A percentile compares a stretch with the other conserved stretches of the same genome.
These are phyloP conservation scores for Aphaenogaster floridana DNA, from an alignment of 1,140 invertebrate species.

Conservation along the genomic window DNA sequence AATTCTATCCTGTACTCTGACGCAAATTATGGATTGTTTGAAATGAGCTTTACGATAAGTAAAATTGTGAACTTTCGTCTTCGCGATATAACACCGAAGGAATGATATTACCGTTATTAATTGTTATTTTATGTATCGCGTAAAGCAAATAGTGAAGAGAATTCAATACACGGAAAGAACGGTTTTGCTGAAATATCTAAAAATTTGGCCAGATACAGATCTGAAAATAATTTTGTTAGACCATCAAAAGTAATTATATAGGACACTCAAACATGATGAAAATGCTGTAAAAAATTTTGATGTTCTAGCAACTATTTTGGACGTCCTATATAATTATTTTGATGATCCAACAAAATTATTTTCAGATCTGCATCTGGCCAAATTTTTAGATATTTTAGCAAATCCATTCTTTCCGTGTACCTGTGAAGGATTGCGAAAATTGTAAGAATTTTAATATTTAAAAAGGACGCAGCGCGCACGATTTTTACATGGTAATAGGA, in stretches of 20 bases:
- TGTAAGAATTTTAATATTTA: background rate
- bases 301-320: too few species aligned
- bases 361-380: too few species aligned
- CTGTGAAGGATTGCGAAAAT: background rate
- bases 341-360: too few species aligned
- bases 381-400: too few species aligned
- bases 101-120: background rate
- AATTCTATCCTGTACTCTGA: background rate
- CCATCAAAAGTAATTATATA: too few species aligned
- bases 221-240: too few species aligned
- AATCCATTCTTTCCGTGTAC: too few species aligned
- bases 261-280: too few species aligned
- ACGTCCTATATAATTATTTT: too few species aligned
- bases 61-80: constrained; percentile 7
- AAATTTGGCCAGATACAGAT: too few species aligned
- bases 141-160: background rate
- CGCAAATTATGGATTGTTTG: background rate
- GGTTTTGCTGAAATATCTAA: too few species aligned
- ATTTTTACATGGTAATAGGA: background rate
- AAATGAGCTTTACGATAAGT: background rate
- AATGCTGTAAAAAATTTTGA: too few species aligned
- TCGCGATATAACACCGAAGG: background rate
- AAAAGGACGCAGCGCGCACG: background rate
- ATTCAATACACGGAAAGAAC: background rate
- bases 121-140: constrained; percentile 2